Evolutionary conservation across 2,888 invertebrate species (phyloP), one percentile per base, ranked within the genome.

Genomic region (Acanthococcus lagerstroemiae): DNA sequence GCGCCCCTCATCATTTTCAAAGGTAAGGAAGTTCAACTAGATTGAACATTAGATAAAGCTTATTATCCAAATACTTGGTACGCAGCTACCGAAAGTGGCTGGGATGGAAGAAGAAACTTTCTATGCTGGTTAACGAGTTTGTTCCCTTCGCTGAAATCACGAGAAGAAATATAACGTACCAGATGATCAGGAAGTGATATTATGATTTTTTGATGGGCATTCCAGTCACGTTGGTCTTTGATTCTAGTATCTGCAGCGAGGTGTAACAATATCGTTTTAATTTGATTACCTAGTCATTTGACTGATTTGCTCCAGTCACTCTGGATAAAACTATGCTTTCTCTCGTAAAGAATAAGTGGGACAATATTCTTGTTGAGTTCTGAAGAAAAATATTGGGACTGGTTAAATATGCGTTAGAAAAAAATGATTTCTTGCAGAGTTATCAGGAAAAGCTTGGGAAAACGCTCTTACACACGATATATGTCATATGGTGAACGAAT

Each of bases 1-100:
- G 72, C 72, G 26, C 71, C 72, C n/a, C 61, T 73, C 1, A 73
- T 73, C 60, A 67, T 72, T 17, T 72, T 70, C 56, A 72, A 72
- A 67, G 72, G 71, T n/a, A 70, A 66, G 24, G 68, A 67, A 21
- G 71, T 72, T 7, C 73, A 72, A 68, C 69, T 71, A 7, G 67
- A 68, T 2, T 70, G 69, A 69, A 61, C 66, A 37, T 55, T 67
- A 6, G 60, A 37, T 26, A 56, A 68, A 15, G 44, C 71, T 9
- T 71, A 67, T 68, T n/a, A n/a, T n/a, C n/a, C n/a, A n/a, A n/a
- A n/a, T n/a, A n/a, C n/a, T n/a, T n/a, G n/a, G n/a, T n/a, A n/a
- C 71, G 71, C 30, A 70, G 71, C 67, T 4, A 71, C 72, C 19
- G 65, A 54, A 24, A 72, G 72, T 68, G 72, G 71, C 22, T 72